phyloP scores from a whole-genome alignment of 2,113 vertebrate genomes.

The Gopherus evgoodei region DNA sequence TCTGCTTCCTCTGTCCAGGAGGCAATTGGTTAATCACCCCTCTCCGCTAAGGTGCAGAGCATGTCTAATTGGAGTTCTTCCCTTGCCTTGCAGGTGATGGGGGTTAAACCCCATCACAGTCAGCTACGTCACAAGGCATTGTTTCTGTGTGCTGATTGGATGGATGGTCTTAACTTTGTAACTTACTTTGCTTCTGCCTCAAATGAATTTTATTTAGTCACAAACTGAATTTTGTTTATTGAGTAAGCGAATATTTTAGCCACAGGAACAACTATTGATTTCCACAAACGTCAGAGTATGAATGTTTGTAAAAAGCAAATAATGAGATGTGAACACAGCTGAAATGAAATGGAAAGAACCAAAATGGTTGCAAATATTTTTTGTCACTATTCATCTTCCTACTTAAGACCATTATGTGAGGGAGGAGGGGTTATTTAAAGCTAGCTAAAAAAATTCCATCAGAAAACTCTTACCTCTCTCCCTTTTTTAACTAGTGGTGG shows the following conservation, averaged over 20 bases:
- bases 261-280: neutral
- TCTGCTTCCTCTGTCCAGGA: too few species aligned
- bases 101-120: too few species aligned
- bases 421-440: neutral
- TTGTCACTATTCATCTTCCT: neutral
- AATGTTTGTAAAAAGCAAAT: neutral
- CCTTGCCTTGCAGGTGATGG: too few species aligned
- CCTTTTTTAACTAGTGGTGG: neutral
- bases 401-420: neutral
- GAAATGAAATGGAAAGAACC: neutral
- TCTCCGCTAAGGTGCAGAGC: too few species aligned
- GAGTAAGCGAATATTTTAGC: slow-evolving; percentile 11
- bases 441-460: neutral
- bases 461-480: neutral
- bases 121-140: neutral
- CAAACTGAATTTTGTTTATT: neutral
- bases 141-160: neutral
- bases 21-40: too few species aligned
- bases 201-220: neutral
- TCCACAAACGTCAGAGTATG: neutral
- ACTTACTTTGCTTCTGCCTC: neutral
- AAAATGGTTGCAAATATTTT: neutral
- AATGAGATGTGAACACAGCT: neutral
- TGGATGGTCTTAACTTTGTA: neutral
- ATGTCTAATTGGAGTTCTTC: too few species aligned